Conservation (phyloP, 2,113 vertebrate genomes). For the Synodontis membranacea region DNA sequence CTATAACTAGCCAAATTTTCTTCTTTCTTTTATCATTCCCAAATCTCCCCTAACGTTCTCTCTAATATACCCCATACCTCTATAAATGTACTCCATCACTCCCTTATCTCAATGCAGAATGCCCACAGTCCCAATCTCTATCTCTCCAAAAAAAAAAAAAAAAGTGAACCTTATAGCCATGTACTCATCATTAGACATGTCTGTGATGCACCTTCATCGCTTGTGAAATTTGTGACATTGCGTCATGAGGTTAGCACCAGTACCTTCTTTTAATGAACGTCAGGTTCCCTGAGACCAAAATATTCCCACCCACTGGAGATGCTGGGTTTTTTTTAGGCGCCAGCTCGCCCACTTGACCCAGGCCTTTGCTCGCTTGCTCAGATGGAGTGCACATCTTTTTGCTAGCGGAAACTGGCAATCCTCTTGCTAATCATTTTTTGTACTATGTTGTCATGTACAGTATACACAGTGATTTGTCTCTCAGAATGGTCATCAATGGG, state of each 20-base stretch:
- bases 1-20: not conserved
- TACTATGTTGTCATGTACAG: not conserved
- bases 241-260: not conserved
- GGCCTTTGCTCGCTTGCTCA: not conserved
- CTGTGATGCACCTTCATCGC: not conserved
- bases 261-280: constrained; percentile 4
- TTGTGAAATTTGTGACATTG: not conserved
- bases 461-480: not conserved
- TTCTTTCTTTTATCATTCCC: not conserved
- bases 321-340: not conserved
- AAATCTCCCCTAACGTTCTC: not conserved
- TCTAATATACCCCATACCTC: not conserved
- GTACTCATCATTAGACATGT: not conserved
- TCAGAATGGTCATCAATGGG: not conserved
- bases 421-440: not conserved
- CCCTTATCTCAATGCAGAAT: not conserved
- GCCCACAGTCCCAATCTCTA: not conserved
- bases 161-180: not conserved
- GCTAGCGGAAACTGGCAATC: not conserved
- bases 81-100: not conserved
- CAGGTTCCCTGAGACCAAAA: not conserved
- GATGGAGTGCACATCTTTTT: not conserved
- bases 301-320: constrained; percentile 15
- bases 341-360: constrained; percentile 10
- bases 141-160: not conserved